Base-by-base conservation (phyloP, 2,888 invertebrate species). In the Apodemia hepburni region DNA sequence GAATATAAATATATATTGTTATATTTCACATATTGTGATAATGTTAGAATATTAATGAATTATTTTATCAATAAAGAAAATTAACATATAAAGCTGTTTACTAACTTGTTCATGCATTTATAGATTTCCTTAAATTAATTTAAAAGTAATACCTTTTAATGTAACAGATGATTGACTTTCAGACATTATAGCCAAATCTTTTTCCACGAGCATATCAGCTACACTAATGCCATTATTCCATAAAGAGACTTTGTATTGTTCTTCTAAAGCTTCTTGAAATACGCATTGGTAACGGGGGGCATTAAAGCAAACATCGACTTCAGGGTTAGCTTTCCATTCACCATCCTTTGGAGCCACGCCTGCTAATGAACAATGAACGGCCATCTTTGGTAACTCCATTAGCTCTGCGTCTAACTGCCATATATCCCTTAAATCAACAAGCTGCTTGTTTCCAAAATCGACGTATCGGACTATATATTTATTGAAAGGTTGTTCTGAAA, bases 391-490 rank as follows among this genome's bases (percentile, higher is more conserved):
- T 22, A 95, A 78, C 4, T 89, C 87, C 79, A 94, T 91, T 66
- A 95, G 93, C 65, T 93, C 92, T 59, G 88, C 92, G 70, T 96
- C 95, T 65, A 96, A 85, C 61, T 93, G 93, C 93, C 95, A 96
- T 29, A 96, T 93, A 71, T 95, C 94, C 65, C 85, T 91, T 0
- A 89, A 86, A 58, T 93, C 92, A 0, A 96, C 94, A 0, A 93
- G 84, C 51, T 94, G 93, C 63, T 92, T 92, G 73, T 96, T 96
- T 3, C 97, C 97, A 71, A 95, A 96, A 80, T 97, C 97, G 0
- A 97, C 92, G 74, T 95, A 96, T 33, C 93, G 92, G 0, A 97
- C 95, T 64, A 94, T 92, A 77, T 93, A 94, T 70, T 93, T 93
- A 1, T 92, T 91, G 54, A 90, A 81, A 67, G 93, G 92, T 65